Evolutionary conservation across 2,797 vertebrate species (phyloP), one percentile per base, ranked within the genome.

Genomic region (Sebastes steindachneri): DNA sequence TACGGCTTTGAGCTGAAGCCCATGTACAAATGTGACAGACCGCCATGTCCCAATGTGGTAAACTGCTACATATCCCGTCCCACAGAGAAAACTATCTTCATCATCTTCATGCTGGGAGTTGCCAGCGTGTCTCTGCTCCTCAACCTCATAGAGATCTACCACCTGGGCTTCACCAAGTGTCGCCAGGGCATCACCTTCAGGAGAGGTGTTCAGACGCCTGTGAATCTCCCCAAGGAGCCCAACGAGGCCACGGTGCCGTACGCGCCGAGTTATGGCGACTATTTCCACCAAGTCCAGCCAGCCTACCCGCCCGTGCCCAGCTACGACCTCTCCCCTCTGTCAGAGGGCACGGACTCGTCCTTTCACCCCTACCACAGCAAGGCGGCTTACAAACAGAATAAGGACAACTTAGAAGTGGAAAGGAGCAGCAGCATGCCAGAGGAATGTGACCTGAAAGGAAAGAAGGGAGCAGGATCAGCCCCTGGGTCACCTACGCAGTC

Each of bases 31-130:
- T 97, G 97, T 58, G 93, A 94, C 88, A 93, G 95, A 70, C 87
- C 84, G 54, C 97, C 97, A 7, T 98, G 97, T 77, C 96, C 96
- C 63, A 97, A 97, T 75, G 92, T 93, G 0, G 97, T 97, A 2
- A 97, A 97, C 94, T 97, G 97, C 93, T 97, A 97, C 89, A 97
- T 97, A 79, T 97, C 97, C 31, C 95, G 96, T 3, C 97, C 97
- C 70, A 97, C 97, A 0, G 97, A 98, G 92, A 98, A 97, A 90
- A 98, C 97, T 53, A 96, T 97, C 81, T 97, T 98, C 85, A 97
- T 97, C 77, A 90, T 98, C 74, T 98, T 97, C 85, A 97, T 97
- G 97, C 92, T 97, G 59, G 96, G 91, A 12, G 96, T 96, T 75
- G 96, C 97, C 33, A 96, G 96, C 0, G 68, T 97, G 75, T 98